A percentile compares a stretch with the other conserved stretches of the same genome.
phyloP scores from a whole-genome alignment of 2,113 vertebrate genomes.

The Xenopus borealis region DNA sequence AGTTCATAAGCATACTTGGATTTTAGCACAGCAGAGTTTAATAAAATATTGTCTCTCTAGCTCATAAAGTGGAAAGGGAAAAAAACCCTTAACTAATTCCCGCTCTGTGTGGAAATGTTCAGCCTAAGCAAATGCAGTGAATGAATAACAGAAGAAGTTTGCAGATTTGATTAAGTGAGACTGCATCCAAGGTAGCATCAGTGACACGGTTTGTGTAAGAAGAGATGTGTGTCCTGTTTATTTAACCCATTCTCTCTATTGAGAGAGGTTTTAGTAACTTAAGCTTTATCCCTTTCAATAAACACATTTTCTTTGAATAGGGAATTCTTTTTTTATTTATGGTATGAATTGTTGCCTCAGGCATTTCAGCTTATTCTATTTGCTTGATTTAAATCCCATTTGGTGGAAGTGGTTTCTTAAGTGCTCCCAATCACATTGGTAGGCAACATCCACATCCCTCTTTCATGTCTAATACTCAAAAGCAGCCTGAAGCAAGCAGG shows the following conservation, averaged over 20 bases:
- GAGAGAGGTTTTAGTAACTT: conserved; percentile 34
- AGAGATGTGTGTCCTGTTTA: conserved; percentile 33
- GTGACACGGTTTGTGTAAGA: conserved; percentile 30
- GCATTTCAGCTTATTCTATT: conserved; percentile 39
- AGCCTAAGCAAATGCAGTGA: not conserved
- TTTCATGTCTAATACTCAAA: conserved; percentile 36
- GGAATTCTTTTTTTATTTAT: conserved; percentile 31
- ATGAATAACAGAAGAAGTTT: not conserved
- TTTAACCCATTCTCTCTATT: conserved; percentile 39
- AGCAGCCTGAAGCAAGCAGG: conserved; percentile 43
- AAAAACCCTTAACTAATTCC: too few species aligned
- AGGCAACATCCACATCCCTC: conserved; percentile 33
- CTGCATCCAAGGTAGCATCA: conserved; percentile 25
- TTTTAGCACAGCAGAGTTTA: too few species aligned
- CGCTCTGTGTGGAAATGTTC: not conserved
- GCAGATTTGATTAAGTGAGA: conserved; percentile 1
- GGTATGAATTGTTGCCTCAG: conserved; percentile 27
- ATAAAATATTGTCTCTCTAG: too few species aligned
- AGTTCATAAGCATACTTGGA: too few species aligned
- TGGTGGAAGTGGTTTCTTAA: conserved; percentile 46
- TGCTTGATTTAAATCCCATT: conserved; percentile 46
- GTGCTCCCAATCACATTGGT: conserved; percentile 43
- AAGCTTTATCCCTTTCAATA: conserved; percentile 39
- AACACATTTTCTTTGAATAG: conserved; percentile 42
- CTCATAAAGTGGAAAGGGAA: too few species aligned